A percentile compares a stretch with the other conserved stretches of the same genome.
phyloP scores from a whole-genome alignment of 64 coral and sea anemone species.

The Actinia equina region DNA sequence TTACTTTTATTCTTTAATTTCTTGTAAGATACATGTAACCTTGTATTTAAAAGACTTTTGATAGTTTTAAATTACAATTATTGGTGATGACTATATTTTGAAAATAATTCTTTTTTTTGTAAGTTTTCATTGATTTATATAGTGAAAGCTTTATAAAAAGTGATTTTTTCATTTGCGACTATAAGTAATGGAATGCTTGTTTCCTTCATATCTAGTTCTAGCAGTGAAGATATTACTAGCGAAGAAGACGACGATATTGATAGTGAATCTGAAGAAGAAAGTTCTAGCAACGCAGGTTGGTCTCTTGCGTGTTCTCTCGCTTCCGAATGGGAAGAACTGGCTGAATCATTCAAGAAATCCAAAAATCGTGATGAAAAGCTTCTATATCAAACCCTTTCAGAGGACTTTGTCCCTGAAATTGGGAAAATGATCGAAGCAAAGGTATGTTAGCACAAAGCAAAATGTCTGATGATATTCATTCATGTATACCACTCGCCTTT shows the following conservation, averaged over 20 bases:
- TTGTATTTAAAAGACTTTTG: too few relatives aligned
- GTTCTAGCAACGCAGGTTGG: conserved; percentile 39
- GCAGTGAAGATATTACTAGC: conserved; percentile 75
- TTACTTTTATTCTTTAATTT: too few relatives aligned
- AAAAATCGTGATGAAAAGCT: conserved; percentile 85
- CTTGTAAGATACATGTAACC: too few relatives aligned
- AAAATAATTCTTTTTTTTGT: too few relatives aligned
- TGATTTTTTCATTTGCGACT: too few relatives aligned
- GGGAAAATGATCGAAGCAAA: conserved; percentile 90
- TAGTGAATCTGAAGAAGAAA: conserved; percentile 38
- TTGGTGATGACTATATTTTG: too few relatives aligned
- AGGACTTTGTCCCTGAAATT: conserved; percentile 95
- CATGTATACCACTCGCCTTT: neutral
- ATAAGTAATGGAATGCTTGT: too few relatives aligned
- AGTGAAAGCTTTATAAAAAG: too few relatives aligned
- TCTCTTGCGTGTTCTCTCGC: conserved; percentile 75
- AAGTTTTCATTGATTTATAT: too few relatives aligned
- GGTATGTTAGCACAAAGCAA: conserved; percentile 17
- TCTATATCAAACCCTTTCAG: conserved; percentile 84
- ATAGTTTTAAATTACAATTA: too few relatives aligned
- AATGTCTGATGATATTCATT: neutral
- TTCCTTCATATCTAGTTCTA: neutral
- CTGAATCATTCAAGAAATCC: conserved; percentile 87
- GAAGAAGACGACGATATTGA: conserved; percentile 53
- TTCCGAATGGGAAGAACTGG: conserved; percentile 82